Conservation (phyloP, 2,888 invertebrate species). For the Sphaerophoria rueppellii region DNA sequence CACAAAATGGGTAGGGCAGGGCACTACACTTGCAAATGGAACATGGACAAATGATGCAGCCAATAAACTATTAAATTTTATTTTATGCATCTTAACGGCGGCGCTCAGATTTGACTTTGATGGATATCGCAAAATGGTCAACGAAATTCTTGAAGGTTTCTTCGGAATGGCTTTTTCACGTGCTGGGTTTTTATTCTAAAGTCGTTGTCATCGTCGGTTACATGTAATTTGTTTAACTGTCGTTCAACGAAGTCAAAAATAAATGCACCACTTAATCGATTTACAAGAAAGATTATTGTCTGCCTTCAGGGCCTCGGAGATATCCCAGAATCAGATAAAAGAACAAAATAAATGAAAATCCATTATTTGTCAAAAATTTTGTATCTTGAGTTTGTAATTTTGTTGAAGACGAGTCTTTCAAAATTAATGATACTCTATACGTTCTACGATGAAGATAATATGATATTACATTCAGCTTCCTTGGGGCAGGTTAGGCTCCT, state of each 20-base stretch:
- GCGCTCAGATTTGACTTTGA: conserved; percentile 35
- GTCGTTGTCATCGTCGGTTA: conserved; percentile 1
- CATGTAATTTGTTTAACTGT: conserved; percentile 25
- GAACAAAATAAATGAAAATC: conserved; percentile 49
- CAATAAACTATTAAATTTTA: conserved; percentile 52
- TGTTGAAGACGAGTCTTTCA: conserved; percentile 37
- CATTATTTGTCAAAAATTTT: conserved; percentile 33
- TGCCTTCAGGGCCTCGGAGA: conserved; percentile 9
- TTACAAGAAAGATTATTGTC: conserved; percentile 46
- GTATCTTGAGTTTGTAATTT: neutral
- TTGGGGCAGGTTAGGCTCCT: neutral
- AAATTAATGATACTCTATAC: conserved; percentile 37
- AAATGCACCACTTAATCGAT: conserved; percentile 67
- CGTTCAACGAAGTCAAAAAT: conserved; percentile 39
- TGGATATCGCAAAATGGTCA: conserved; percentile 61
- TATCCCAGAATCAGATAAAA: conserved; percentile 38
- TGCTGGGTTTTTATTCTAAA: conserved; percentile 6
- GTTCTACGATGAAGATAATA: conserved; percentile 8
- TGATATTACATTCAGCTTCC: conserved; percentile 18
- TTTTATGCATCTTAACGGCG: conserved; percentile 43
- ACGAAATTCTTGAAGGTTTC: conserved; percentile 70
- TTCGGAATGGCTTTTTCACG: conserved; percentile 48
- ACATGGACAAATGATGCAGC: conserved; percentile 31
- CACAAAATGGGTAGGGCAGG: conserved; percentile 35
- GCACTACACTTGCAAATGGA: conserved; percentile 1